Percentiles rank a stretch among this genome's conserved stretches.
Conservation (phyloP, 2,113 vertebrate species). For the Hyla sarda region DNA sequence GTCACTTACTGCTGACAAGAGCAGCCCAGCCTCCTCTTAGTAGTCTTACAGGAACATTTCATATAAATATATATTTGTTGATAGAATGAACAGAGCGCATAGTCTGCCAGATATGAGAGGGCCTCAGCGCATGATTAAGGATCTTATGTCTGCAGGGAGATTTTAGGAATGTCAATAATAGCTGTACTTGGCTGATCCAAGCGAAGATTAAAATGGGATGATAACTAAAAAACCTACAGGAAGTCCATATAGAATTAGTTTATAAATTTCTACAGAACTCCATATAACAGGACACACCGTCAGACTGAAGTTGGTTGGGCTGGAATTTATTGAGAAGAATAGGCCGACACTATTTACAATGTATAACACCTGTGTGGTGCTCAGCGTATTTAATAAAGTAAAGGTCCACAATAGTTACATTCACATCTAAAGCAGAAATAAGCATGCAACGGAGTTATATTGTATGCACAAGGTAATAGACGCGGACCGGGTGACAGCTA, state of each 20-base stretch:
- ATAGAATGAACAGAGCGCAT: neutral
- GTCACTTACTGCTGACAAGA: slow-evolving; percentile 11
- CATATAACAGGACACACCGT: neutral
- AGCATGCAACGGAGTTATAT: too few species aligned
- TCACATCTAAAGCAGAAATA: too few species aligned
- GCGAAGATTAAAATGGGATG: neutral
- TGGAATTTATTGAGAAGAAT: too few species aligned
- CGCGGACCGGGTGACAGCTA: too few species aligned
- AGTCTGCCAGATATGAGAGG: neutral
- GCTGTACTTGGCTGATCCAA: neutral
- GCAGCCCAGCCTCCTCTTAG: neutral
- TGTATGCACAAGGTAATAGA: too few species aligned
- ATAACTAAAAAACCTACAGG: neutral
- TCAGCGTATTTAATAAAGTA: too few species aligned
- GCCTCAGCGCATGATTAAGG: neutral
- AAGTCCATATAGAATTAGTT: neutral
- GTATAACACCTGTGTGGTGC: too few species aligned
- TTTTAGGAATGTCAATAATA: slow-evolving; percentile 18
- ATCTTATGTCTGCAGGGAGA: neutral
- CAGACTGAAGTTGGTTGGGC: too few species aligned
- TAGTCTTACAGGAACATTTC: slow-evolving; percentile 2
- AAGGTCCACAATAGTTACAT: too few species aligned
- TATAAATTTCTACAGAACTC: neutral
- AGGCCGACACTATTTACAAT: too few species aligned
- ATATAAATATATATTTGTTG: slow-evolving; percentile 21